Conservation (phyloP, 2,113 vertebrate genomes). For the Odontesthes bonariensis region DNA sequence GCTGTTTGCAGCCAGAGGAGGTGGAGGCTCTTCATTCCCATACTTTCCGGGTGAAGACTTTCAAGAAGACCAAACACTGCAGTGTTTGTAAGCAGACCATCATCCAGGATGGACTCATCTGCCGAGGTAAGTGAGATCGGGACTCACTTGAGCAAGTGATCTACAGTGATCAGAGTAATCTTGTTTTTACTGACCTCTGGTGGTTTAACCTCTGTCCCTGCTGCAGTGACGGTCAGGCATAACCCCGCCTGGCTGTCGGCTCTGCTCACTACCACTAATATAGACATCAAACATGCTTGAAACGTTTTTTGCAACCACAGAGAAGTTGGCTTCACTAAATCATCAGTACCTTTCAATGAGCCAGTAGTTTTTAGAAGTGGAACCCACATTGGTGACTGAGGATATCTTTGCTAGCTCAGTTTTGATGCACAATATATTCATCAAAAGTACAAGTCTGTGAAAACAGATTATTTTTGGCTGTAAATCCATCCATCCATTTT, state of each 20-base stretch:
- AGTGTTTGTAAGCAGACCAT: slow-evolving; percentile 92
- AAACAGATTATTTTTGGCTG: too few relatives aligned
- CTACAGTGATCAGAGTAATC: neutral
- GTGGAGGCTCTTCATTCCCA: slow-evolving; percentile 90
- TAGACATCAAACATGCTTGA: neutral
- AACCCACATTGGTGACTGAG: too few relatives aligned
- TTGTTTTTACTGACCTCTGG: slow-evolving; percentile 1
- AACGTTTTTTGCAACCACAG: neutral
- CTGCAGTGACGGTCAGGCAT: neutral
- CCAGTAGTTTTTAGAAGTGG: too few relatives aligned
- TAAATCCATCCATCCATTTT: too few relatives aligned
- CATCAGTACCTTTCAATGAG: too few relatives aligned
- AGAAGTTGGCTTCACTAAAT: neutral
- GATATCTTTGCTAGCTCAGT: too few relatives aligned
- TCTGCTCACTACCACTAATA: neutral
- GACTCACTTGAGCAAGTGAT: neutral
- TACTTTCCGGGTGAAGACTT: slow-evolving; percentile 93
- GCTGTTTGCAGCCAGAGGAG: slow-evolving; percentile 88
- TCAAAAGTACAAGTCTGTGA: too few relatives aligned
- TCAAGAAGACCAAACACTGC: slow-evolving; percentile 95
- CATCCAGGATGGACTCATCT: slow-evolving; percentile 91
- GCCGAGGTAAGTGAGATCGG: slow-evolving; percentile 87
- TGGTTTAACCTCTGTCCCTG: neutral
- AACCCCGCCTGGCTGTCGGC: neutral
- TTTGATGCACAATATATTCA: too few relatives aligned